Evolutionary conservation across 2,113 vertebrate genomes (phyloP).

Genomic region (Axis porcinus): DNA sequence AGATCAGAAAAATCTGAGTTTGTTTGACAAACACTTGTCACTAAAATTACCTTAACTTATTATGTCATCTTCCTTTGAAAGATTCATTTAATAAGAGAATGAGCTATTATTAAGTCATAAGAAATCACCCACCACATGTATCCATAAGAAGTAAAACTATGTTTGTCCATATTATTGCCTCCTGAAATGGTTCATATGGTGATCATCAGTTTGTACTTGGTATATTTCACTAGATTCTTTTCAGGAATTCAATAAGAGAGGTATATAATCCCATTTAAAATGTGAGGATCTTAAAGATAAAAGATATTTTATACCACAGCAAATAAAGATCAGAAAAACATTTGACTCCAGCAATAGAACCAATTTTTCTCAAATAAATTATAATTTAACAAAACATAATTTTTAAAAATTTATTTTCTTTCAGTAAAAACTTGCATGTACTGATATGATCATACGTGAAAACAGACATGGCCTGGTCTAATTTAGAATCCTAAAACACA

Average conservation of each 20-base stretch:
- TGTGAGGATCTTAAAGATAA: neutral
- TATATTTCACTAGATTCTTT: neutral
- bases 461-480: neutral
- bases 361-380: neutral
- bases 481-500: neutral
- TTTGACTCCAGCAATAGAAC: neutral
- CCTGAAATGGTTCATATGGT: neutral
- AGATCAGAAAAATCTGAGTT: neutral
- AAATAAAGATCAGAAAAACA: neutral
- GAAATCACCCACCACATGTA: neutral
- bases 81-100: neutral
- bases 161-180: neutral
- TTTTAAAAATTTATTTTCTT: neutral
- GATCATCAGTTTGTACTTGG: neutral
- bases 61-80: neutral
- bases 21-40: neutral
- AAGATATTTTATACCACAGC: neutral
- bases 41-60: neutral
- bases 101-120: neutral
- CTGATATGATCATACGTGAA: neutral
- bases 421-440: neutral
- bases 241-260: neutral
- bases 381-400: neutral
- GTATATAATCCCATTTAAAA: neutral
- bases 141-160: neutral